These are phyloP conservation scores for Parotocinclus haroldoi DNA, from an alignment of 2,797 vertebrate genomes.

Conservation along the genomic window DNA sequence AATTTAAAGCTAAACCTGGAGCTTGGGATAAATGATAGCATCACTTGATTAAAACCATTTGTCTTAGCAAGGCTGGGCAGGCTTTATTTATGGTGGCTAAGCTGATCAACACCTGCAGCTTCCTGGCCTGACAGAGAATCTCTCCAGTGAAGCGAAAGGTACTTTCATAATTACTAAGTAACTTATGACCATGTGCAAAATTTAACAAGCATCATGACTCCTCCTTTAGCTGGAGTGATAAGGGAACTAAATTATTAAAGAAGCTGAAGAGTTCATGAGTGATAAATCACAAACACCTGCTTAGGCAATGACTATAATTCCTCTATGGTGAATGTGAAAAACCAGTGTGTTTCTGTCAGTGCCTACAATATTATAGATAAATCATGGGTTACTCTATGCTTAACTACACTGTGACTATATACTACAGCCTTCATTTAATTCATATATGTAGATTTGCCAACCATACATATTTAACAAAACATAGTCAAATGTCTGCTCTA, in stretches of 20 bases:
- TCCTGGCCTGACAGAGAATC: slow-evolving; percentile 45
- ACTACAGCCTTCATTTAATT: too few species aligned
- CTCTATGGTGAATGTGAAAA: slow-evolving; percentile 8
- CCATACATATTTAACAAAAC: neutral
- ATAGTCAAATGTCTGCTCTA: neutral
- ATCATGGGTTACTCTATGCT: neutral
- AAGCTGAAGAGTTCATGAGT: slow-evolving; percentile 9
- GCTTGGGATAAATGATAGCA: slow-evolving; percentile 82
- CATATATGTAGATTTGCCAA: too few species aligned
- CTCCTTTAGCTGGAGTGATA: slow-evolving; percentile 28
- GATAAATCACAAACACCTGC: slow-evolving; percentile 22
- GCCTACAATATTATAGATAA: neutral
- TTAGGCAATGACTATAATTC: slow-evolving; percentile 8
- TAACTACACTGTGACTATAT: neutral
- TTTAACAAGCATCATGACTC: slow-evolving; percentile 48
- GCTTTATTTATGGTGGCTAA: slow-evolving; percentile 76
- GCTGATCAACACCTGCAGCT: slow-evolving; percentile 51
- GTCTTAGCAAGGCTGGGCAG: slow-evolving; percentile 74
- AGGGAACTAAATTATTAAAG: slow-evolving; percentile 25
- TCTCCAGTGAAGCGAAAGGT: slow-evolving; percentile 50
- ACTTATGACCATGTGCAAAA: slow-evolving; percentile 49
- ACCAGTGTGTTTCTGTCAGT: neutral
- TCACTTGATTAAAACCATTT: slow-evolving; percentile 89
- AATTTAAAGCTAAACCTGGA: slow-evolving; percentile 82
- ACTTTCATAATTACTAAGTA: slow-evolving; percentile 59